Base-by-base conservation (phyloP, 2,113 vertebrate genomes). In the Apodemus speciosus region DNA sequence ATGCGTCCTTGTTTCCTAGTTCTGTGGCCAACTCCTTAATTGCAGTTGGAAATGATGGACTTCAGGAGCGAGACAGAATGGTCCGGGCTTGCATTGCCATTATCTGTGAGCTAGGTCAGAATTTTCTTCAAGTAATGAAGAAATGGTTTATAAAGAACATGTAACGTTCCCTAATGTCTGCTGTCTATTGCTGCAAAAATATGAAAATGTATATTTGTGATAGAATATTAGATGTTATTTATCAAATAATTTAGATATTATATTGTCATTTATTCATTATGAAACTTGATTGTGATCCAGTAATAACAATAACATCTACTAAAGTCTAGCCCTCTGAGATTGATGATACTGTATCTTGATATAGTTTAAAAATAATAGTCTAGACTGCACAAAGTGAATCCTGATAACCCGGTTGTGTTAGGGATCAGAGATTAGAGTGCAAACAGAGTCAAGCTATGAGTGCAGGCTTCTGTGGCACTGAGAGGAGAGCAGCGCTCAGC, bases 1-100 rank as follows among this genome's bases (percentile, higher is more conserved):
- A 99, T 96, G 99, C 99, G 93, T 99, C 99, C 97, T 97, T 99
- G 87, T 99, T 99, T 97, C 99, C 99, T 97, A 99, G 98, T 97
- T 99, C 99, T 92, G 98, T 99, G 96, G 98, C 99, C 81, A 99
- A 99, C 98, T 99, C 99, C 89, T 98, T 99, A 92, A 99, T 99
- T 94, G 99, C 99, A 30, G 99, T 99, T 98, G 99, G 99, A 96
- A 99, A 99, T 0, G 99, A 99, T 95, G 99, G 99, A 85, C 99
- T 99, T 90, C 99, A 99, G 96, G 99, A 99, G 97, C 98, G 99
- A 96, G 99, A 99, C 97, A 99, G 99, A 95, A 99, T 99, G 99
- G 99, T 99, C 94, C 99, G 99, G 38, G 99, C 99, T 0, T 99
- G 99, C 97, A 99, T 99, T 94, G 99, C 99, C 95, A 99, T 99